These are phyloP conservation scores for Caenorhabditis brenneri DNA, from an alignment of 1,140 invertebrate genomes.

Conservation along the genomic window DNA sequence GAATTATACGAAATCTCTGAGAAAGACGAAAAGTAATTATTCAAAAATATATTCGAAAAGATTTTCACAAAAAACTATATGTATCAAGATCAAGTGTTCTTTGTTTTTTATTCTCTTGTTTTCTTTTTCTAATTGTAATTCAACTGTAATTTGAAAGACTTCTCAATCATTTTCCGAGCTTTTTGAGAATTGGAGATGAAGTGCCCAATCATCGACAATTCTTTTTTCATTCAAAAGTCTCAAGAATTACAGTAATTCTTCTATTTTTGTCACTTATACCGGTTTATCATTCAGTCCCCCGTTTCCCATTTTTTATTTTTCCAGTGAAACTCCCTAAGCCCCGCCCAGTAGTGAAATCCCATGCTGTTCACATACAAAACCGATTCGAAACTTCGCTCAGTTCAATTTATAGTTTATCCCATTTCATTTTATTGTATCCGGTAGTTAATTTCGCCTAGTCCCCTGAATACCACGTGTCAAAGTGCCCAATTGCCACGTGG, in stretches of 20 bases:
- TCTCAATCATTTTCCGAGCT: neutral
- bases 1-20: constrained; percentile 71
- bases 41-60: neutral
- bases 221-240: neutral
- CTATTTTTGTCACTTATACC: constrained; percentile 41
- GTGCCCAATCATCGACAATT: constrained; percentile 6
- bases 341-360: constrained; percentile 22
- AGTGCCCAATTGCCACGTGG: constrained; percentile 27
- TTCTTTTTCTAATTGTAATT: constrained; percentile 11
- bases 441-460: constrained; percentile 30
- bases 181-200: neutral
- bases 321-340: neutral
- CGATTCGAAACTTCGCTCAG: constrained; percentile 39
- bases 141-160: neutral
- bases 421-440: neutral
- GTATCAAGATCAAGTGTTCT: constrained; percentile 7
- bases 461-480: neutral
- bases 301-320: neutral
- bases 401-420: neutral
- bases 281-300: neutral
- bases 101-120: constrained; percentile 26
- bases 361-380: neutral
- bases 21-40: constrained; percentile 64
- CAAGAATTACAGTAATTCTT: neutral
- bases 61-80: constrained; percentile 12